Evolutionary conservation across 2,113 vertebrate species (phyloP), one percentile per base, ranked within the genome.

Genomic region (Nicator chloris): DNA sequence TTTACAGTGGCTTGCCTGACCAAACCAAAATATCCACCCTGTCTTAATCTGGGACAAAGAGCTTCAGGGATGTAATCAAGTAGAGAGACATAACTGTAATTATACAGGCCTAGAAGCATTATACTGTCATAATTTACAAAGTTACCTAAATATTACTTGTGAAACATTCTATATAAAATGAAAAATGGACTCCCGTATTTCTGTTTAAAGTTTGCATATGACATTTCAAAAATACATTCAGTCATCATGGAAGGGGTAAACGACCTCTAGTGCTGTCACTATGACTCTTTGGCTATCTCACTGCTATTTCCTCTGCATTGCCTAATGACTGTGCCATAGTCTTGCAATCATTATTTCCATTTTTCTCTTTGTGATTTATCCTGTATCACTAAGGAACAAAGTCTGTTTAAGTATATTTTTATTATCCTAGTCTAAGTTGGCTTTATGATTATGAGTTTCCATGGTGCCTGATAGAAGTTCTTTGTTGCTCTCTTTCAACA

Each of bases 351-450:
- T 42, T 79, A 83, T 65, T 93, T 95, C 30, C 14, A 63, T 82
- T 95, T 93, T 93, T 88, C 33, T 87, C 82, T 49, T 60, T 68
- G 60, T 96, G 71, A 90, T 97, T 96, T 97, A 95, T 94, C 54
- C 15, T 21, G 19, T 85, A 65, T 84, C 72, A 69, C 71, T 92
- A 95, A 82, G 19, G 40, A 78, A 90, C 33, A 65, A 89, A 85
- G 78, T 91, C 86, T 96, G 63, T 77, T 97, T 97, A 97, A 92
- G 49, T 81, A 51, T 94, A 83, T 96, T 96, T 98, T 98, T 96
- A 95, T 97, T 96, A 96, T 91, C 79, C 61, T 92, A 90, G 78
- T 92, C 87, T 96, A 88, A 93, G 92, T 91, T 95, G 72, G 96
- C 82, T 97, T 98, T 93, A 96, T 96, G 84, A 94, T 96, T 95